Evolutionary conservation across 2,113 vertebrate species (phyloP).

Genomic region (Silurus asotus): DNA sequence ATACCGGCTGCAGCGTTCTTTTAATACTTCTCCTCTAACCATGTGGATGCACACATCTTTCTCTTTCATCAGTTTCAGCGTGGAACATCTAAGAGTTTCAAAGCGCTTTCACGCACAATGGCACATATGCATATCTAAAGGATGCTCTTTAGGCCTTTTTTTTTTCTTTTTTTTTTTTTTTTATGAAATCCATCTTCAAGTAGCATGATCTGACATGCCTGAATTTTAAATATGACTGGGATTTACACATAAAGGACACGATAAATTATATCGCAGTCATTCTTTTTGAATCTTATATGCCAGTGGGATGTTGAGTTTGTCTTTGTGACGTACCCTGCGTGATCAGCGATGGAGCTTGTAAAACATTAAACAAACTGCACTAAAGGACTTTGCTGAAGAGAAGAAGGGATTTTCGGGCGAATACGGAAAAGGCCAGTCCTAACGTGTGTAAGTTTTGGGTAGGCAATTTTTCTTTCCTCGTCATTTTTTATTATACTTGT

Average conservation of each 20-base stretch:
- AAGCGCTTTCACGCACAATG: conserved; percentile 26
- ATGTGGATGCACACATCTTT: conserved; percentile 39
- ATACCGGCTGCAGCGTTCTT: conserved; percentile 48
- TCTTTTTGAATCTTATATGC: conserved; percentile 25
- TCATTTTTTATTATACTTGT: background rate
- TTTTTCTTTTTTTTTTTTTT: too few relatives aligned
- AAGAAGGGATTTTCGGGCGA: background rate
- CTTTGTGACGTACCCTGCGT: background rate
- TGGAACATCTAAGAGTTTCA: conserved; percentile 31
- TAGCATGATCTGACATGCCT: conserved; percentile 1
- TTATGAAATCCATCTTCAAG: conserved; percentile 12
- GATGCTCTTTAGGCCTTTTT: conserved; percentile 1
- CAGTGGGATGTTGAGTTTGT: conserved; percentile 12
- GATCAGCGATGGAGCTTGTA: conserved; percentile 22
- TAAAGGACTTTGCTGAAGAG: background rate
- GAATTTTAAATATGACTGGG: conserved; percentile 41
- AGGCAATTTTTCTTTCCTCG: background rate
- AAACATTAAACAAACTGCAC: conserved; percentile 30
- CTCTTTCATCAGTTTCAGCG: conserved; percentile 19
- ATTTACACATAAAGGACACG: conserved; percentile 26
- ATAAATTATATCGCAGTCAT: conserved; percentile 37
- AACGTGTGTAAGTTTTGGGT: background rate
- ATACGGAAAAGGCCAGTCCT: background rate
- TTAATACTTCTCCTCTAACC: conserved; percentile 37
- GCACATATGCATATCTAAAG: conserved; percentile 1